Evolutionary conservation across 30 jellyfish, hydroid and myxozoan genomes (phyloP).

Genomic region (Turritopsis dohrnii): DNA sequence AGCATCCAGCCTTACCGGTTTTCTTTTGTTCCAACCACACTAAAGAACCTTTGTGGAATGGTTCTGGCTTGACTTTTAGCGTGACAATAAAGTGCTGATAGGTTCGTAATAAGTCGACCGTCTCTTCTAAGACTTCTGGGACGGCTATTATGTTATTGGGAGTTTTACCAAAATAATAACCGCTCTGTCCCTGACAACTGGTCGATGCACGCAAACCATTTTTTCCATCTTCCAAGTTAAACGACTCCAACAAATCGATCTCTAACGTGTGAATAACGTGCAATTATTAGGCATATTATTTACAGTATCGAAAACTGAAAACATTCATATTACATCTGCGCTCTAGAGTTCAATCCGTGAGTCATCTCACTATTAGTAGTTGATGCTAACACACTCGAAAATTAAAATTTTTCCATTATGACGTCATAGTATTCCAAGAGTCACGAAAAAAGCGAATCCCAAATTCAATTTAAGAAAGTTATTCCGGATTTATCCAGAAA

Average conservation of each 20-base stretch:
- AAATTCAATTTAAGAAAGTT: too few relatives aligned
- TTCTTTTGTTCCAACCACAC: slow-evolving; percentile 66
- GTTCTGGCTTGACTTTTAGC: slow-evolving; percentile 59
- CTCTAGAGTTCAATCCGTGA: too few relatives aligned
- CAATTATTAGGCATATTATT: too few relatives aligned
- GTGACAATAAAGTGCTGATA: slow-evolving; percentile 59
- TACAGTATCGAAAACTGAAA: too few relatives aligned
- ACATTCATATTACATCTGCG: too few relatives aligned
- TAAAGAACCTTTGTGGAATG: slow-evolving; percentile 65
- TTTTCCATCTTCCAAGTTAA: slow-evolving; percentile 45
- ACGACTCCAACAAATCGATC: slow-evolving; percentile 64
- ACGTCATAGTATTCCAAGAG: too few relatives aligned
- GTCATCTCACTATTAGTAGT: too few relatives aligned
- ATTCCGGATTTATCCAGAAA: too few relatives aligned
- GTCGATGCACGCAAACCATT: slow-evolving; percentile 53
- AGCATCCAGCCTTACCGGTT: slow-evolving; percentile 48
- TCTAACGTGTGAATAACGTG: slow-evolving; percentile 25
- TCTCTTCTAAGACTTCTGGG: slow-evolving; percentile 45
- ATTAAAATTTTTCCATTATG: too few relatives aligned
- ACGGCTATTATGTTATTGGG: slow-evolving; percentile 43
- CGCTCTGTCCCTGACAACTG: slow-evolving; percentile 32
- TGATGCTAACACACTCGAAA: too few relatives aligned
- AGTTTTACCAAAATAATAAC: slow-evolving; percentile 43
- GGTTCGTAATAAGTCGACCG: slow-evolving; percentile 44
- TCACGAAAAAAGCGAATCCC: too few relatives aligned